These are phyloP conservation scores for Apantesis nais DNA, from an alignment of 2,888 invertebrate species.

Conservation along the genomic window DNA sequence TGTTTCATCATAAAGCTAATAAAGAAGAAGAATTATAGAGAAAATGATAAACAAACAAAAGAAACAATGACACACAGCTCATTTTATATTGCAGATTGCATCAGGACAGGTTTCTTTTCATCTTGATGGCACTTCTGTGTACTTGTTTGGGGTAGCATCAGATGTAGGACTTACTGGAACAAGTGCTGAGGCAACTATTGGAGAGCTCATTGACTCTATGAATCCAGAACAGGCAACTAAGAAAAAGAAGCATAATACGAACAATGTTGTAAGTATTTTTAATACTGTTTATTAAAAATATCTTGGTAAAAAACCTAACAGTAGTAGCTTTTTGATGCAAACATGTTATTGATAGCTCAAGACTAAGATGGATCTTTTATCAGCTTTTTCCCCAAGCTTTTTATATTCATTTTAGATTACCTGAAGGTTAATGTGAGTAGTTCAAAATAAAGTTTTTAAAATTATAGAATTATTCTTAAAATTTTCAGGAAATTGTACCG, in stretches of 20 bases:
- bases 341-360: no score
- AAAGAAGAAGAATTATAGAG: no score
- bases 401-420: no score
- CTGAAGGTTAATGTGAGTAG: no score
- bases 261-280: constrained; percentile 66
- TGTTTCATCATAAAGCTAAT: no score
- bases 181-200: constrained; percentile 80
- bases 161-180: constrained; percentile 85
- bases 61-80: not conserved
- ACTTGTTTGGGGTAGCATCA: constrained; percentile 87
- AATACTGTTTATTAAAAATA: not conserved
- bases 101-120: constrained; percentile 91
- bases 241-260: constrained; percentile 74
- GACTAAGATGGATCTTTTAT: no score
- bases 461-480: not conserved
- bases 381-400: no score
- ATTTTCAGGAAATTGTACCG: constrained; percentile 85
- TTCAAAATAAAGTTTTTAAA: no score
- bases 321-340: no score
- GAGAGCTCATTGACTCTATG: constrained; percentile 79
- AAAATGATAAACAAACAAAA: not conserved
- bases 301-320: no score
- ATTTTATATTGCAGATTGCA: constrained; percentile 81
- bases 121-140: constrained; percentile 87
- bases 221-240: constrained; percentile 74